Evolutionary conservation across 2,797 vertebrate species (phyloP), one percentile per base, ranked within the genome.

Genomic region (Diceros bicornis): DNA sequence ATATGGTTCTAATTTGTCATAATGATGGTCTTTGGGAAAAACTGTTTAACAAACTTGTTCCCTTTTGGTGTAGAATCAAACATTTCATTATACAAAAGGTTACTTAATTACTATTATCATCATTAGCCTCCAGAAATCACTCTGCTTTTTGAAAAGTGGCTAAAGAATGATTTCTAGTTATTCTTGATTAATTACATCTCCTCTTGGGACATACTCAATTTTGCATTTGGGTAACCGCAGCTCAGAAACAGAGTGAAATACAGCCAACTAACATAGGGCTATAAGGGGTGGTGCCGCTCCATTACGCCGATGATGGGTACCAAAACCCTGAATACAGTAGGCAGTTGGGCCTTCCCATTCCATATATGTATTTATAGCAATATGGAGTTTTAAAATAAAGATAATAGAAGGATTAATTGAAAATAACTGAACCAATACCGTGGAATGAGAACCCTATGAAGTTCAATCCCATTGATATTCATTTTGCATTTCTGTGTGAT

Each of bases 141-240:
- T 74, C 29, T 75, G 11, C 37, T 47, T 84, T 95, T 57, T 64
- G 32, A 57, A 89, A 96, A 75, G 27, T 82, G 25, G 6, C 47
- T 34, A 13, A 88, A 84, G n/a, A 94, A 32, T 34, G 10, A 11
- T 75, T 20, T 89, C 18, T 75, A 14, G 12, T 32, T 92, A 21
- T 74, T 81, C 7, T 52, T 78, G 52, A 34, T 74, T 68, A 50
- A 25, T 68, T 62, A 8, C 4, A 21, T 68, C 16, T 17, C 32
- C 3, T 89, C 44, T 77, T 57, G 34, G 41, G 37, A 74, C n/a
- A 55, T 37, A 21, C 2, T 79, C 12, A 32, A 0, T 10, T 66
- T 78, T 81, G 4, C 16, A 14, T 52, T 88, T 44, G 17, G 7
- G 16, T 55, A 52, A 44, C 7, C 2, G 12, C 0, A 1, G 68